Evolutionary conservation across 2,113 vertebrate genomes (phyloP).

Genomic region (Sitta europaea): DNA sequence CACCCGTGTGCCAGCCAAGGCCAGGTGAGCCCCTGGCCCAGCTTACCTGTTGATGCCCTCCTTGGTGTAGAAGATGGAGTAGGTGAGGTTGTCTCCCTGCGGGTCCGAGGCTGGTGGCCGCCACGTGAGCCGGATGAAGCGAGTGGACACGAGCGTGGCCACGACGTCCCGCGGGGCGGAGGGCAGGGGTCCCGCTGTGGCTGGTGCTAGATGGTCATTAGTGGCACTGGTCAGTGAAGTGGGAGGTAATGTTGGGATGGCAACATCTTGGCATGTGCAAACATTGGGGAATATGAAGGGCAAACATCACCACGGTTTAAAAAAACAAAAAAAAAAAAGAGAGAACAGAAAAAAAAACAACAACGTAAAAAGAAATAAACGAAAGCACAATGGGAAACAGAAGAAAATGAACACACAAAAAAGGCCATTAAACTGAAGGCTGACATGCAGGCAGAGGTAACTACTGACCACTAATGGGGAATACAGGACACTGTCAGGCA

Average conservation of each 20-base stretch:
- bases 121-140: slow-evolving; percentile 98
- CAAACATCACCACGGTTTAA: slow-evolving; percentile 81
- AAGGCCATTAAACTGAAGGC: slow-evolving; percentile 84
- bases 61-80: slow-evolving; percentile 94
- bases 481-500: slow-evolving; percentile 61
- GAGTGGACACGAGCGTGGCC: slow-evolving; percentile 96
- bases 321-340: slow-evolving; percentile 80
- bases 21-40: neutral
- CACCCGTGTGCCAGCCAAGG: no score
- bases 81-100: slow-evolving; percentile 92
- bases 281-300: slow-evolving; percentile 81
- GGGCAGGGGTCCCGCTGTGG: slow-evolving; percentile 87
- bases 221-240: slow-evolving; percentile 99
- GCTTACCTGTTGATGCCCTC: slow-evolving; percentile 87
- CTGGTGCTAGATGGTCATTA: slow-evolving; percentile 99
- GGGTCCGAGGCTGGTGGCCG: slow-evolving; percentile 87
- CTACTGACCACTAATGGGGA: slow-evolving; percentile 69
- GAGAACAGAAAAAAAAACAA: slow-evolving; percentile 85
- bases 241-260: slow-evolving; percentile 92
- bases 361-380: slow-evolving; percentile 88
- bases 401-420: slow-evolving; percentile 83
- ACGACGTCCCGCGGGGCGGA: slow-evolving; percentile 93
- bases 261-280: slow-evolving; percentile 91
- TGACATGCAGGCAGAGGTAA: slow-evolving; percentile 76
- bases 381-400: slow-evolving; percentile 86